A percentile compares a stretch with the other conserved stretches of the same genome.
Conservation (phyloP, 2,113 vertebrate genomes). For the Pitta sordida region DNA sequence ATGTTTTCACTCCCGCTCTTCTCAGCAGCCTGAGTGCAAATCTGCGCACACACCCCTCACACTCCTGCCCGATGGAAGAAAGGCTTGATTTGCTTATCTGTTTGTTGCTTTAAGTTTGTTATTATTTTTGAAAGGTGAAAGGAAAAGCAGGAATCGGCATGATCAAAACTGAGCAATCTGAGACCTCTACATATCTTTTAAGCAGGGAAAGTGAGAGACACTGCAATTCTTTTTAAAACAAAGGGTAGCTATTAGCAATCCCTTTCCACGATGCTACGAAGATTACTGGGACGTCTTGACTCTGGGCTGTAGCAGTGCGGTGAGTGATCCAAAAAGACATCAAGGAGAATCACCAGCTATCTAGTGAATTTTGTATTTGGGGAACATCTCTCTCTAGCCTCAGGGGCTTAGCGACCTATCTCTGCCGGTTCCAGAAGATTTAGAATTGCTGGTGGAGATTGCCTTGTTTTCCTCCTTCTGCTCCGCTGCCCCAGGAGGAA, state of each 20-base stretch:
- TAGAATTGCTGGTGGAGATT: background rate
- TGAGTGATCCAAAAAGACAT: background rate
- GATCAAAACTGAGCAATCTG: background rate
- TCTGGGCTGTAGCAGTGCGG: background rate
- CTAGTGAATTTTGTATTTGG: background rate
- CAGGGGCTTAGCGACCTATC: background rate
- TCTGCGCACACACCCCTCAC: background rate
- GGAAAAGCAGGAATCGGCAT: background rate
- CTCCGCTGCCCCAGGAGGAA: slow-evolving; percentile 8
- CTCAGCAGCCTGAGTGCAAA: background rate
- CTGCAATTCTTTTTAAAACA: background rate
- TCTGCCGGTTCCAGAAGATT: background rate
- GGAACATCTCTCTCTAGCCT: background rate
- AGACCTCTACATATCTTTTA: background rate
- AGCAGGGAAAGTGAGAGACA: background rate
- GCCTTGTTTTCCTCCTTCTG: background rate
- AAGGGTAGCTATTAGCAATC: background rate
- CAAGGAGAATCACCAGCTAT: background rate
- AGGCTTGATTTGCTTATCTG: background rate
- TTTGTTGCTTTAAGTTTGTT: background rate
- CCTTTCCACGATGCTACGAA: background rate
- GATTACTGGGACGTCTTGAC: background rate
- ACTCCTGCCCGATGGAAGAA: accelerated
- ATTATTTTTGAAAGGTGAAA: background rate
- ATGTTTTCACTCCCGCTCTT: background rate